These are phyloP conservation scores for Shinisaurus crocodilurus DNA, from an alignment of 2,113 vertebrate species.

Conservation along the genomic window DNA sequence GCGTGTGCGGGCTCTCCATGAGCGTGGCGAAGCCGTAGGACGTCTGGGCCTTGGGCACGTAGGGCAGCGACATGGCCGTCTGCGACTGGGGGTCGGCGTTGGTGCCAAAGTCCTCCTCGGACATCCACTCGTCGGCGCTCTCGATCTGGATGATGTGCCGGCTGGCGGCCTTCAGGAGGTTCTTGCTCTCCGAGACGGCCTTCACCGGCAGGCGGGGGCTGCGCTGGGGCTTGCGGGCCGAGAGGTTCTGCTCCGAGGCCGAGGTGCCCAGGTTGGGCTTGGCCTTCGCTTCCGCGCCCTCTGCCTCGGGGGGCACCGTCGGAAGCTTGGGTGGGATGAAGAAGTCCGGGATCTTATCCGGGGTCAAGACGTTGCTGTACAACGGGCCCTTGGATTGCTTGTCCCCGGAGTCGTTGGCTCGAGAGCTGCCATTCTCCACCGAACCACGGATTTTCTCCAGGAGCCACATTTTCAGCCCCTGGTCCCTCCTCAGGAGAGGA, in stretches of 20 bases:
- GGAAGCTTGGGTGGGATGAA: constrained; percentile 95
- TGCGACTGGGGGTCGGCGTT: constrained; percentile 89
- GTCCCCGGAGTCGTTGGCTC: constrained; percentile 76
- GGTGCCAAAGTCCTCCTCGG: constrained; percentile 74
- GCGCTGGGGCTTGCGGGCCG: constrained; percentile 78
- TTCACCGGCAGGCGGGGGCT: constrained; percentile 86
- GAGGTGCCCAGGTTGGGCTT: constrained; percentile 78
- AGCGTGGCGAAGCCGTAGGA: constrained; percentile 94
- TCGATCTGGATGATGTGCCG: constrained; percentile 97
- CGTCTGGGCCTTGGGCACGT: constrained; percentile 94
- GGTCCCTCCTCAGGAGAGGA: constrained; percentile 14
- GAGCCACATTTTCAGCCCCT: constrained; percentile 85
- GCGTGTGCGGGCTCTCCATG: constrained; percentile 94
- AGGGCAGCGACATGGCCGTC: constrained; percentile 91
- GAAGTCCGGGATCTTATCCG: constrained; percentile 96
- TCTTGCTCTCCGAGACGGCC: constrained; percentile 83
- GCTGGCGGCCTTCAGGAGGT: constrained; percentile 84
- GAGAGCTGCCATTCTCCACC: constrained; percentile 82
- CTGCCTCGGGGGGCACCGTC: constrained; percentile 79
- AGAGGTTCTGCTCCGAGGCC: constrained; percentile 81
- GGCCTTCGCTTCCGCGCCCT: constrained; percentile 69
- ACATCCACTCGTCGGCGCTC: constrained; percentile 87
- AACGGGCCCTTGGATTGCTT: constrained; percentile 75
- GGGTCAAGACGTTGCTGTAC: constrained; percentile 96
- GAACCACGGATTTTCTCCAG: constrained; percentile 92